Evolutionary conservation across 2,113 vertebrate species (phyloP).

Genomic region (Odontophorus gujanensis): DNA sequence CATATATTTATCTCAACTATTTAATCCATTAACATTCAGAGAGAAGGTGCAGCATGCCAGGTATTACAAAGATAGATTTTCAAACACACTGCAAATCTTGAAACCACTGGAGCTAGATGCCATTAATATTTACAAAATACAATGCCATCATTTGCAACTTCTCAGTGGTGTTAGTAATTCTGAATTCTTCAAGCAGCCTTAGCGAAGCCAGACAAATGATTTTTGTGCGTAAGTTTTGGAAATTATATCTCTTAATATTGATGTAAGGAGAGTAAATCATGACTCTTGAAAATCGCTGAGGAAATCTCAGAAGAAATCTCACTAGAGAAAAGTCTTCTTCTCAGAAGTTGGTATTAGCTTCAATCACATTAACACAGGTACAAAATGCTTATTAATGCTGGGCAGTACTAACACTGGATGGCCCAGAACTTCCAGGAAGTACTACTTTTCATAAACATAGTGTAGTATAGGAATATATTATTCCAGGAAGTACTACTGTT

Average conservation of each 20-base stretch:
- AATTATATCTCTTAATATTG: not conserved
- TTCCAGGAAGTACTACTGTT: not conserved
- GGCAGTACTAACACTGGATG: not conserved
- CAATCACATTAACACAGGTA: not conserved
- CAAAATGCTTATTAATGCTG: not conserved
- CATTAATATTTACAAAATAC: not conserved
- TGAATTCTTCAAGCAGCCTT: not conserved
- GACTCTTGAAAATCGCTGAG: not conserved
- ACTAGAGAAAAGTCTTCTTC: not conserved
- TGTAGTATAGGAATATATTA: not conserved
- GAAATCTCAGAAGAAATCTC: not conserved
- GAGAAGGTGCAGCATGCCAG: not conserved
- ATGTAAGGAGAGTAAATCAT: not conserved
- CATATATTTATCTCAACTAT: not conserved
- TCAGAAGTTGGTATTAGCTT: not conserved
- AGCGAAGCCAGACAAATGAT: not conserved
- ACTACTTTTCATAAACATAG: not conserved
- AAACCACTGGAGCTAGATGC: not conserved
- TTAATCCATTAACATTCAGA: not conserved
- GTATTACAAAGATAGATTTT: constrained; percentile 3
- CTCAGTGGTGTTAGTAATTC: not conserved
- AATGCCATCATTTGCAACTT: not conserved
- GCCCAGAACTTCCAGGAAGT: not conserved
- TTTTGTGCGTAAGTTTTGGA: not conserved
- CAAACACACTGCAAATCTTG: not conserved